Evolutionary conservation across 2,797 vertebrate species (phyloP).

Genomic region (Silurus lanzhouensis): DNA sequence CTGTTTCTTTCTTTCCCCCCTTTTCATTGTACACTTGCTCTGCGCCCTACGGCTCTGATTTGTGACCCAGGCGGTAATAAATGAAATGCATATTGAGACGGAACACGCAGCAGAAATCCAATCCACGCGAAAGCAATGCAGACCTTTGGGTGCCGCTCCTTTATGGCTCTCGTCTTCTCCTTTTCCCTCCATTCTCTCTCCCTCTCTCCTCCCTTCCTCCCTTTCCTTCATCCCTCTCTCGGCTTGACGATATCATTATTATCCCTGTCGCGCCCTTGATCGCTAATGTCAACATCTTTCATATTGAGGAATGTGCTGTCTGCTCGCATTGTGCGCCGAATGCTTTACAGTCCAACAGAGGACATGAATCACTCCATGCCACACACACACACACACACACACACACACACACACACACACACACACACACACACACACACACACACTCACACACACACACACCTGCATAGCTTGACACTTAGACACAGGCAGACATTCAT

Average conservation of each 20-base stretch:
- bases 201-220: slow-evolving; percentile 54
- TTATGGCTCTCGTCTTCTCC: neutral
- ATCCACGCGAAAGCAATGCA: neutral
- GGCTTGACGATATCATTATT: slow-evolving; percentile 91
- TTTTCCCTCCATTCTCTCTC: neutral
- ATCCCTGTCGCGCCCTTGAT: slow-evolving; percentile 97
- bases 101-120: neutral
- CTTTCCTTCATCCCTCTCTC: slow-evolving; percentile 75
- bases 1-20: neutral
- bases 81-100: neutral
- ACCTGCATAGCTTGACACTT: slow-evolving; percentile 13
- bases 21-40: neutral
- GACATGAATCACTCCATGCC: slow-evolving; percentile 96
- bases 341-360: slow-evolving; percentile 97
- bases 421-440: slow-evolving; percentile 27
- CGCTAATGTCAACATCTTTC: slow-evolving; percentile 98
- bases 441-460: slow-evolving; percentile 3
- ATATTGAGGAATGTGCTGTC: slow-evolving; percentile 99
- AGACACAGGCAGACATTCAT: slow-evolving; percentile 39
- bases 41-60: neutral
- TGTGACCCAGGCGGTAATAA: neutral
- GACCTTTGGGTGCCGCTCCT: neutral
- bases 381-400: slow-evolving; percentile 60
- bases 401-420: slow-evolving; percentile 55
- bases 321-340: slow-evolving; percentile 94